Conservation (phyloP, 2,888 invertebrate species). For the Halocaridina rubra region DNA sequence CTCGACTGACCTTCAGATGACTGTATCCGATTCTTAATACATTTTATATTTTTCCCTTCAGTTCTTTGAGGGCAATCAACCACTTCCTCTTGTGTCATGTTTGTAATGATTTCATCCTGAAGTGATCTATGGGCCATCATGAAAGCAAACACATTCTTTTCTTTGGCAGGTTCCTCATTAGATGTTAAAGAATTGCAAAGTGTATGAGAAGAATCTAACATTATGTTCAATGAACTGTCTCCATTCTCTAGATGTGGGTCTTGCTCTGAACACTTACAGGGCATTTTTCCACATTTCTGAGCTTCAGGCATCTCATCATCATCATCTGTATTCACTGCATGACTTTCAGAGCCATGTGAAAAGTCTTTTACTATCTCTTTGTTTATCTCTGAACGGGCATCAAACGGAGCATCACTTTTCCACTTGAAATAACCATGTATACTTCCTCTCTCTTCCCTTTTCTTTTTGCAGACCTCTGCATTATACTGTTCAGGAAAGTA, state of each 20-base stretch:
- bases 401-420: neutral
- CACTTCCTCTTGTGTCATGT: neutral
- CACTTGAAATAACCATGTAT: neutral
- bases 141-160: constrained; percentile 35
- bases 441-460: neutral
- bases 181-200: too few relatives aligned
- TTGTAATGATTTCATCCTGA: constrained; percentile 9
- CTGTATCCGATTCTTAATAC: too few relatives aligned
- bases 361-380: neutral
- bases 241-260: too few relatives aligned
- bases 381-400: neutral
- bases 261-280: too few relatives aligned
- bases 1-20: too few relatives aligned
- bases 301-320: neutral
- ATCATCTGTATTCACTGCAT: neutral
- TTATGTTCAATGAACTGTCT: too few relatives aligned
- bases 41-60: too few relatives aligned
- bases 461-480: too few relatives aligned
- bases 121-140: constrained; percentile 39
- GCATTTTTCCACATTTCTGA: neutral
- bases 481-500: too few relatives aligned
- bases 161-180: neutral
- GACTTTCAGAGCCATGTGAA: neutral
- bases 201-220: too few relatives aligned
- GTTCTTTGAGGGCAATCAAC: neutral